phyloP scores from a whole-genome alignment of 1,140 invertebrate species.

The Drosophila novamexicana region DNA sequence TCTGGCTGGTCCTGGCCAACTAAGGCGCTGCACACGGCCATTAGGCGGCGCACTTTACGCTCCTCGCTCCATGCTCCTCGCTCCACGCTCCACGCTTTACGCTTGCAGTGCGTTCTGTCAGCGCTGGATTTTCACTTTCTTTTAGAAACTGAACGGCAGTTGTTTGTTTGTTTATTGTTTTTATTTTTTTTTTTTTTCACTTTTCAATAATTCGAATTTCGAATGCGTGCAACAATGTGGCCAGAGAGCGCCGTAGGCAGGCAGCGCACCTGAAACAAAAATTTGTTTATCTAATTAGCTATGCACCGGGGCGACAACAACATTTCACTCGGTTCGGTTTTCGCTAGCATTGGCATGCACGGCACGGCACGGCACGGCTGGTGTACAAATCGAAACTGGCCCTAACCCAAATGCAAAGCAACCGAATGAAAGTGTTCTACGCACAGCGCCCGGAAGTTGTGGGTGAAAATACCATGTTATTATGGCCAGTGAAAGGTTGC shows the following conservation, averaged over 20 bases:
- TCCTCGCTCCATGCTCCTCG: constrained; percentile 14
- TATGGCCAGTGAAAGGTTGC: constrained; percentile 66
- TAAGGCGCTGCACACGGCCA: constrained; percentile 57
- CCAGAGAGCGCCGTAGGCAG: constrained; percentile 14
- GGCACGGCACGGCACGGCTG: constrained; percentile 15
- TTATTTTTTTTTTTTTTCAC: constrained; percentile 51
- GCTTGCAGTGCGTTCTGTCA: constrained; percentile 60
- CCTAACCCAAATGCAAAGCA: constrained; percentile 53
- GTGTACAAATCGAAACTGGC: constrained; percentile 32
- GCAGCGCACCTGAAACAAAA: constrained; percentile 27
- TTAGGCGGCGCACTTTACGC: constrained; percentile 73
- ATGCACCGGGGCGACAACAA: constrained; percentile 67
- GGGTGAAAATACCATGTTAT: constrained; percentile 50
- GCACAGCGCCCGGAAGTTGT: constrained; percentile 29
- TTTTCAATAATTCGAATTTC: constrained; percentile 79
- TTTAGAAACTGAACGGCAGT: constrained; percentile 69
- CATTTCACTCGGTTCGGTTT: constrained; percentile 55
- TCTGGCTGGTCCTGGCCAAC: constrained; percentile 73
- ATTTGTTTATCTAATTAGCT: constrained; percentile 81
- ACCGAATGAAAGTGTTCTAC: constrained; percentile 74
- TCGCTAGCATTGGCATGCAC: constrained; percentile 71
- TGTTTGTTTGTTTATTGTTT: constrained; percentile 39
- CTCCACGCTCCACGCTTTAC: constrained; percentile 28
- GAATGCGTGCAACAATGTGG: constrained; percentile 78
- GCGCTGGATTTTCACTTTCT: constrained; percentile 78